Evolutionary conservation across 2,888 invertebrate genomes (phyloP).

Genomic region (Pecten maximus): DNA sequence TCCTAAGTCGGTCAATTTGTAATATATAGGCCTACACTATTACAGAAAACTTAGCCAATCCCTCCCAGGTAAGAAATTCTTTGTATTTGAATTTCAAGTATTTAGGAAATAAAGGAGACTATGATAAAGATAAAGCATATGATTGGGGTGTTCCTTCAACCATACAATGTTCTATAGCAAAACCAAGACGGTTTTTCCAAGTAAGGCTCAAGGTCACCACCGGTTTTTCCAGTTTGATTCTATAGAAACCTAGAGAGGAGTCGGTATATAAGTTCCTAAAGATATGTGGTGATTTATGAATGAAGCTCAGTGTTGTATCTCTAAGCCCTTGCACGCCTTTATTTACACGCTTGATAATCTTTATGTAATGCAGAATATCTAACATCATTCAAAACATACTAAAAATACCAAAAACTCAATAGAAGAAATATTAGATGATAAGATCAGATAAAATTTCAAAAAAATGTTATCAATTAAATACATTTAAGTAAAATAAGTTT

Average conservation of each 20-base stretch:
- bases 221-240: slow-evolving; percentile 7
- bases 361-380: neutral
- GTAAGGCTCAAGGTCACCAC: slow-evolving; percentile 13
- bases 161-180: neutral
- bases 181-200: neutral
- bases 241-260: neutral
- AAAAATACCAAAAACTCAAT: neutral
- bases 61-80: neutral
- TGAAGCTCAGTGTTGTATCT: neutral
- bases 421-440: neutral
- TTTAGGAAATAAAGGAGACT: neutral
- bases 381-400: neutral
- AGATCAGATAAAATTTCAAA: neutral
- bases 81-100: slow-evolving; percentile 3
- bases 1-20: neutral
- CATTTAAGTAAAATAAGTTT: neutral
- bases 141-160: neutral
- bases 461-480: neutral
- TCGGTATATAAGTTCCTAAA: neutral
- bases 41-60: neutral
- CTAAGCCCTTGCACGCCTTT: neutral
- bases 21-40: neutral
- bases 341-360: neutral
- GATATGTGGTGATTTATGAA: neutral
- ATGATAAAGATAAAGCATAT: neutral